Evolutionary conservation across 2,888 invertebrate genomes (phyloP).

Genomic region (Gordius sp.): DNA sequence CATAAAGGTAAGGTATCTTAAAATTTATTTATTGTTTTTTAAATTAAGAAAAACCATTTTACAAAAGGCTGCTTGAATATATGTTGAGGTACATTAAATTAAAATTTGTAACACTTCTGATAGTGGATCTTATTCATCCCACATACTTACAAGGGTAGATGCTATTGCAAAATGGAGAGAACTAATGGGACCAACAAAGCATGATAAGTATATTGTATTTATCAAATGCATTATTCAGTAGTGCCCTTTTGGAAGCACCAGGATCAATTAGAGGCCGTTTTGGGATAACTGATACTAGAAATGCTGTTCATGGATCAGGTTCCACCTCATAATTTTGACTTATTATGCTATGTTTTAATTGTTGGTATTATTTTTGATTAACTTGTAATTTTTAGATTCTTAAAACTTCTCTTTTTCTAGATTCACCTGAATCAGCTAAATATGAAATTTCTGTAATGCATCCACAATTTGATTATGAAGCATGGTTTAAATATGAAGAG

Average conservation of each 20-base stretch:
- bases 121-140: constrained; percentile 56
- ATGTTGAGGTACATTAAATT: constrained; percentile 25
- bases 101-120: constrained; percentile 26
- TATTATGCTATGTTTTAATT: constrained; percentile 14
- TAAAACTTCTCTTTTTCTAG: constrained; percentile 30
- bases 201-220: constrained; percentile 25
- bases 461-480: constrained; percentile 44
- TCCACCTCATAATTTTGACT: constrained; percentile 21
- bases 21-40: neutral
- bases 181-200: constrained; percentile 68
- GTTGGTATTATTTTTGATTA: constrained; percentile 11
- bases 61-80: constrained; percentile 27
- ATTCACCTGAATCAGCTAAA: constrained; percentile 44
- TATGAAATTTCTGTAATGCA: constrained; percentile 57
- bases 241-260: constrained; percentile 49
- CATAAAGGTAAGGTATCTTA: constrained; percentile 3
- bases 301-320: constrained; percentile 76
- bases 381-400: neutral
- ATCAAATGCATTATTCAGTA: constrained; percentile 32
- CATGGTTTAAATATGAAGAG: constrained; percentile 40
- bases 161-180: constrained; percentile 52
- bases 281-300: constrained; percentile 69
- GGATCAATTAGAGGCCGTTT: constrained; percentile 49
- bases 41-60: constrained; percentile 26
- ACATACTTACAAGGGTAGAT: constrained; percentile 47